Evolutionary conservation across 1,140 invertebrate genomes (phyloP), one percentile per base, ranked within the genome.

Genomic region (Neodiprion pinetum): DNA sequence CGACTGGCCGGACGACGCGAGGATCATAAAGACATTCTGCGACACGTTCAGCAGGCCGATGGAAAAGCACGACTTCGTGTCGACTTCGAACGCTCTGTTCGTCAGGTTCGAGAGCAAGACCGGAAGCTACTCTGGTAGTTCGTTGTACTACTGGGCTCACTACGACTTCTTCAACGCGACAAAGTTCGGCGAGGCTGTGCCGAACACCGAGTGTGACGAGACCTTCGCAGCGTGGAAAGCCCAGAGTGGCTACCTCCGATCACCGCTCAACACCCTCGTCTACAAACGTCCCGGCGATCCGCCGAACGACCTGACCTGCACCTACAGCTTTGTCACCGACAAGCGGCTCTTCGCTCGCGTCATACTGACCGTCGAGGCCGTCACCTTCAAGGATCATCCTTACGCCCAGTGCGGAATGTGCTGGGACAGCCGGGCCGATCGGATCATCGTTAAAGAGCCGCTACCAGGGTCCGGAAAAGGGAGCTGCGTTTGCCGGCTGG

Each of bases 101-200:
- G 95, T 97, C 0, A 90, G 95, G 74, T 96, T 96, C 81, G 95
- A 96, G 81, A 96, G 95, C 83, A 96, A 96, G 83, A 96, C 95
- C 1, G 95, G 95, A n/a, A 95, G 94, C 77, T 96, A 96, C 79
- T 95, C 94, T 40, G 95, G 95, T 87, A 95, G 90, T 21, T 96
- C 95, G 0, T 87, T 97, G 0, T 96, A 97, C 83, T 97, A 96
- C 83, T 96, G 95, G 95, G 95, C 95, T 0, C 95, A 96, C 84
- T 97, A 96, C 79, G 95, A 97, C 81, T 97, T 97, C 87, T 97
- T 96, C 87, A 97, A 97, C 83, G 95, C 96, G 74, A 96, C 94
- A 0, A 92, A 93, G 48, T 95, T 94, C 74, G 96, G 96, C 0
- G 94, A 95, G 72, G 92, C 94, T 0, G 92, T 96, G 0, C 90